Conservation (phyloP, 1,140 invertebrate genomes). For the Eupristina koningsbergeri region DNA sequence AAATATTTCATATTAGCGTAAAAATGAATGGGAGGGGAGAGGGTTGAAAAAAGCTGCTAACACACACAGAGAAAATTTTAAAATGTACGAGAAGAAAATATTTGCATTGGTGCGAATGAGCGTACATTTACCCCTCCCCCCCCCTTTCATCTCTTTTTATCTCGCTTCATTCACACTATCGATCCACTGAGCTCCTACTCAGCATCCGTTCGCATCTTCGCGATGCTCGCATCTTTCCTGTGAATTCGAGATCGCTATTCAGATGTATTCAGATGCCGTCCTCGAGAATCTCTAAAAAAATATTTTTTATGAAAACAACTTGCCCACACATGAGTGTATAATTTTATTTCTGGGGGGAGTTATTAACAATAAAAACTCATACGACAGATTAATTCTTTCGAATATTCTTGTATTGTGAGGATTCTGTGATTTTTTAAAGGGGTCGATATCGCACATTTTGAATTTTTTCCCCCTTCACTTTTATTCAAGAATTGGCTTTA, state of each 20-base stretch:
- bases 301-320: constrained; percentile 68
- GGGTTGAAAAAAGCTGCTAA: no score
- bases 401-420: constrained; percentile 64
- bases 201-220: not conserved
- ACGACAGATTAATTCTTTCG: constrained; percentile 46
- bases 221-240: not conserved
- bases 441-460: not conserved
- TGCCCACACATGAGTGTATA: constrained; percentile 8
- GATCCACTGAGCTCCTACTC: constrained; percentile 23
- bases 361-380: not conserved
- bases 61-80: no score
- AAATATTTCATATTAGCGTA: no score
- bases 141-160: not conserved
- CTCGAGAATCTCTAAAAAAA: constrained; percentile 63
- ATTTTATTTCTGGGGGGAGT: not conserved
- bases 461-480: not conserved
- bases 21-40: no score
- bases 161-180: not conserved
- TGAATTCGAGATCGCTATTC: constrained; percentile 58
- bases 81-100: not conserved
- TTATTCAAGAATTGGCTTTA: not conserved
- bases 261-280: constrained; percentile 61
- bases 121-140: not conserved
- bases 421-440: constrained; percentile 44
- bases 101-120: not conserved